These are phyloP conservation scores for Drosophila sulfurigaster DNA, from an alignment of 1,140 invertebrate genomes.

Conservation along the genomic window DNA sequence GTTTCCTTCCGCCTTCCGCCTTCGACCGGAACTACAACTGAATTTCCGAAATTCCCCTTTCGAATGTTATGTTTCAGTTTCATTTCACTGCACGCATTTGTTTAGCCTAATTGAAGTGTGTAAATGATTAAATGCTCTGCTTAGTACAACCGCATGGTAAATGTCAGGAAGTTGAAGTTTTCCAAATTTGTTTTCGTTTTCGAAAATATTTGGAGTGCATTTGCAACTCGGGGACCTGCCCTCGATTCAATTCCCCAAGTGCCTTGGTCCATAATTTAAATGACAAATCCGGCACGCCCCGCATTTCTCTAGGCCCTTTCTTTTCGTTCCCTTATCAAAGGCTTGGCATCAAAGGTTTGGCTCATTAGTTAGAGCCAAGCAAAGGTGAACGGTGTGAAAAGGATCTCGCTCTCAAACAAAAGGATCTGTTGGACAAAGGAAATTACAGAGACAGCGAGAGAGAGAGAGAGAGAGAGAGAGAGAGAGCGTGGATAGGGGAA, in stretches of 20 bases:
- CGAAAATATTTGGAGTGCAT: constrained; percentile 30
- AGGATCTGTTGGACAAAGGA: constrained; percentile 39
- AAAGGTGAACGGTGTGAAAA: constrained; percentile 48
- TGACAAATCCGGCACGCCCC: constrained; percentile 53
- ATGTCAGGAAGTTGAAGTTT: constrained; percentile 25
- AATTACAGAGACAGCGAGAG: constrained; percentile 6
- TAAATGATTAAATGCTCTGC: constrained; percentile 48
- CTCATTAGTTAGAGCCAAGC: constrained; percentile 36
- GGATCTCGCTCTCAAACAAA: constrained; percentile 31
- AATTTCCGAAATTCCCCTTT: constrained; percentile 18
- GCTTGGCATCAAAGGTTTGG: constrained; percentile 44
- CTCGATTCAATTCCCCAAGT: constrained; percentile 8
- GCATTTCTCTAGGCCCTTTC: constrained; percentile 13
- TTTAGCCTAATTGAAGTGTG: constrained; percentile 47
- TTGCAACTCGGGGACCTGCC: constrained; percentile 23
- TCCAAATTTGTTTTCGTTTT: constrained; percentile 7
- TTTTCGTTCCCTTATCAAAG: constrained; percentile 28
- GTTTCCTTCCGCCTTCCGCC: constrained; percentile 50
- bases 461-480: neutral
- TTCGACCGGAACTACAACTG: constrained; percentile 49
- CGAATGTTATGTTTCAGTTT: constrained; percentile 10
- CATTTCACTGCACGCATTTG: constrained; percentile 34
- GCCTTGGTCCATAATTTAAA: constrained; percentile 33
- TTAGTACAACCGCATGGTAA: constrained; percentile 24
- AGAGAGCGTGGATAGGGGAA: neutral